phyloP scores from a whole-genome alignment of 2,113 vertebrate species.

The Myotis lucifugus region DNA sequence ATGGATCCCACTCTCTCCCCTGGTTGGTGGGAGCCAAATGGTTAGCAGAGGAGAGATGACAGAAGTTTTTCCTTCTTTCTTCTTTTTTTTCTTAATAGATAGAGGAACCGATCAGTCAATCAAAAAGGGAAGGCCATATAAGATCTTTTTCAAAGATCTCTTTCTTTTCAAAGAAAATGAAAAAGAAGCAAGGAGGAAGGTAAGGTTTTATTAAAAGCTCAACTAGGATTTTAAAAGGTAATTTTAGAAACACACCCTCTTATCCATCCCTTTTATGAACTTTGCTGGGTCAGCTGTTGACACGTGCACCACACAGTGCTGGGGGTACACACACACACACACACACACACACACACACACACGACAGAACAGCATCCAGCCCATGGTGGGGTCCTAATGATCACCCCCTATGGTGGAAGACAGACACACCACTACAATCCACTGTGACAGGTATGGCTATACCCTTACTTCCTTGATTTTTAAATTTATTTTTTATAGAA shows the following conservation, averaged over 20 bases:
- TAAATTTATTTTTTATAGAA: background rate
- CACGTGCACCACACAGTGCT: background rate
- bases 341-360: background rate
- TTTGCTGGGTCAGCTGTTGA: background rate
- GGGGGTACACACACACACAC: background rate
- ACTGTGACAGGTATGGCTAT: accelerated
- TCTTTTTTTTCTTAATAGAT: background rate
- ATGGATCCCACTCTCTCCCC: accelerated
- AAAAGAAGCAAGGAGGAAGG: constrained; percentile 55
- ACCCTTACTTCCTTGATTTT: background rate
- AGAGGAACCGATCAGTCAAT: background rate
- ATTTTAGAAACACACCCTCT: background rate
- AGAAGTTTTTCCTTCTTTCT: background rate
- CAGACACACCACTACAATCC: too few relatives aligned
- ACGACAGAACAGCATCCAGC: background rate
- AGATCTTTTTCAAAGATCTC: constrained; percentile 75
- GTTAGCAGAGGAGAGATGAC: background rate
- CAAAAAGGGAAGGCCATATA: constrained; percentile 63
- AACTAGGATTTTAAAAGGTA: background rate
- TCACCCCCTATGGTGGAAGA: background rate
- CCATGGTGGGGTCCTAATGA: background rate
- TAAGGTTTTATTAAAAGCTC: constrained; percentile 21
- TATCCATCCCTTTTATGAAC: background rate
- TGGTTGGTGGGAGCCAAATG: background rate
- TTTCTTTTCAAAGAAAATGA: constrained; percentile 77